These are phyloP conservation scores for Acestrorhynchus altus DNA, from an alignment of 2,797 vertebrate genomes.

Conservation along the genomic window DNA sequence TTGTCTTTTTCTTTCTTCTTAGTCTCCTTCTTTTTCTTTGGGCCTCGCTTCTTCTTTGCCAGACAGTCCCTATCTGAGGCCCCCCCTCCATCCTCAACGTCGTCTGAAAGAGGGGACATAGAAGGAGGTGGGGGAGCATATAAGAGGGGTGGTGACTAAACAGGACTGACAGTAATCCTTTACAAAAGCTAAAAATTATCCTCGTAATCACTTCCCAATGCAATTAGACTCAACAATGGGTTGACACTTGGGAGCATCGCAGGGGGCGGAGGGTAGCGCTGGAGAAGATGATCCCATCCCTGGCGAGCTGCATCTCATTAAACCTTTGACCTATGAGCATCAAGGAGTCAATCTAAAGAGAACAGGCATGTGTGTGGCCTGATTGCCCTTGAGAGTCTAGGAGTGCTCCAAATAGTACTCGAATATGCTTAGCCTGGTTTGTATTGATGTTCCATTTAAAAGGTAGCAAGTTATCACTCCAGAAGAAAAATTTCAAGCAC, in stretches of 20 bases:
- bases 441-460: neutral
- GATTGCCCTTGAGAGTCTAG: slow-evolving; percentile 59
- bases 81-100: slow-evolving; percentile 70
- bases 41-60: slow-evolving; percentile 88
- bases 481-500: slow-evolving; percentile 20
- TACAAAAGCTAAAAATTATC: slow-evolving; percentile 50
- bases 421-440: neutral
- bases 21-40: slow-evolving; percentile 89
- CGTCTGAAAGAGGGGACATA: slow-evolving; percentile 57
- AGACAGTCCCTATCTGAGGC: slow-evolving; percentile 75
- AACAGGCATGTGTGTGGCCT: slow-evolving; percentile 44
- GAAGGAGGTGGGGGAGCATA: slow-evolving; percentile 15
- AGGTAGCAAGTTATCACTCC: slow-evolving; percentile 8
- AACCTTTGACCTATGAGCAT: slow-evolving; percentile 71
- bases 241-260: slow-evolving; percentile 21
- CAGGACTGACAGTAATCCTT: slow-evolving; percentile 65
- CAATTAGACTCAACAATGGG: slow-evolving; percentile 69
- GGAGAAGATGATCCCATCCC: slow-evolving; percentile 25
- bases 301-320: slow-evolving; percentile 37
- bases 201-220: slow-evolving; percentile 65
- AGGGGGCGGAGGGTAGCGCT: slow-evolving; percentile 1
- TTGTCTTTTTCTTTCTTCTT: slow-evolving; percentile 87
- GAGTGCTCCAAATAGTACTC: neutral
- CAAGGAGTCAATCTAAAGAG: slow-evolving; percentile 61
- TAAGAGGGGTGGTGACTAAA: slow-evolving; percentile 53